Base-by-base conservation (phyloP, 2,113 vertebrate species). In the Pycnonotus jocosus region DNA sequence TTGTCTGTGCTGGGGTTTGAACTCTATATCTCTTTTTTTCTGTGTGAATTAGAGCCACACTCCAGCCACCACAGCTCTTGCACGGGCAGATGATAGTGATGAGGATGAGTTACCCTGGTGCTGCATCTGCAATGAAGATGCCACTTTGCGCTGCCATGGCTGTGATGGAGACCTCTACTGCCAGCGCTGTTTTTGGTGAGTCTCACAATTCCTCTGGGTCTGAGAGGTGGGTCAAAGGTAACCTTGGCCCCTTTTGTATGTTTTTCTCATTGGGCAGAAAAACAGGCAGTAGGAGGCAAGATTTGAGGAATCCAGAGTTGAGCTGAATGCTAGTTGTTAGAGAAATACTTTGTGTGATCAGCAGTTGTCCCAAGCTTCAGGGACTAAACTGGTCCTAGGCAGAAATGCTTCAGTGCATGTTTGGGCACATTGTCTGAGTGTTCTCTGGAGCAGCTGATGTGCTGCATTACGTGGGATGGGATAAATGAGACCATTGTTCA, bases 51-150 rank as follows among this genome's bases (percentile, higher is more conserved):
- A 95, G 82, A 86, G 86, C 64, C 79, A 95, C 48, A 44, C 90
- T 27, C 91, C 95, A 72, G 51, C 88, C 12, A 58, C 82, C 28
- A 50, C 95, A 53, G 87, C 83, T 74, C 45, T 97, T 81, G 13
- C 60, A 70, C 65, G 62, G 61, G 66, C 91, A n/a, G 95, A 98
- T 51, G 97, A 98, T 85, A 98, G 98, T 12, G 98, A 98, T 28
- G 98, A 98, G 2, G 98, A 99, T 13, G 99, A 99, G 95, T 98
- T 99, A 90, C 99, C 99, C 19, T 99, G 99, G 99, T 99, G 99
- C 96, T 99, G 99, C 94, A 99, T 99, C 98, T 99, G 99, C 96
- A 99, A 99, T 2, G 98, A 98, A 53, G 98, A 99, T 8, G 99
- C 99, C 76, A 95, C 95, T 6, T 71, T 99, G 61, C 99, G 98